Conservation (phyloP, 2,888 invertebrate species). For the Proisotoma minuta region DNA sequence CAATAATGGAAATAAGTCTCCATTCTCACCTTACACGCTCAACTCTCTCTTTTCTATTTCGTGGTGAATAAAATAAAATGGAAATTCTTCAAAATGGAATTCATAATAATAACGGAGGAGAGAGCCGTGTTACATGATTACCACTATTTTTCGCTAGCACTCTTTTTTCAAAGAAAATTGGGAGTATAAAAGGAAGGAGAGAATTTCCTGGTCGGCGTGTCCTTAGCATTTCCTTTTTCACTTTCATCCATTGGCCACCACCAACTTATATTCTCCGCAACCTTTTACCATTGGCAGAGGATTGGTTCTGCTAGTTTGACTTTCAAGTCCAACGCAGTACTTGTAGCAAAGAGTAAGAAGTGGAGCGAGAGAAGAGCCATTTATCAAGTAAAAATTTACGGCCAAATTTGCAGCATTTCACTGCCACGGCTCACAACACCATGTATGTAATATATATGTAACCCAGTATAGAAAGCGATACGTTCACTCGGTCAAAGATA, state of each 20-base stretch:
- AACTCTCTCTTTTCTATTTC: neutral
- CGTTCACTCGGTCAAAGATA: too few relatives aligned
- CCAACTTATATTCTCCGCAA: neutral
- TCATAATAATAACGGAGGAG: neutral
- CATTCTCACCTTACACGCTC: conserved; percentile 1
- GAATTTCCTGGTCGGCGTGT: conserved; percentile 39
- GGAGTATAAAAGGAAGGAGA: conserved; percentile 29
- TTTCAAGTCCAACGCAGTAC: neutral
- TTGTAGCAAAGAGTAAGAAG: conserved; percentile 29
- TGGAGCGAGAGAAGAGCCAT: conserved; percentile 42
- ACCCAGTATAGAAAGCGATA: too few relatives aligned
- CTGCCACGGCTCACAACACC: too few relatives aligned
- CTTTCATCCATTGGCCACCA: conserved; percentile 8
- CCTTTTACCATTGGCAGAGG: neutral
- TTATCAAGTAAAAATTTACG: conserved; percentile 41
- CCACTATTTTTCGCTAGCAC: neutral
- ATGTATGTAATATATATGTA: too few relatives aligned
- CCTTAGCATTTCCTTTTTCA: conserved; percentile 37
- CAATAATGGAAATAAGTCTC: conserved; percentile 6
- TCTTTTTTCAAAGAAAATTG: conserved; percentile 9
- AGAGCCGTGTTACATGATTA: neutral
- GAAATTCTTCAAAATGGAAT: neutral
- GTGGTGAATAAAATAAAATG: neutral
- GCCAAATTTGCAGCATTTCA: conserved; percentile 28
- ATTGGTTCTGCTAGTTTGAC: neutral